Percentiles rank a stretch among this genome's conserved stretches.
Evolutionary conservation across 2,888 invertebrate species (phyloP).

Genomic region (Harpalus rufipes): DNA sequence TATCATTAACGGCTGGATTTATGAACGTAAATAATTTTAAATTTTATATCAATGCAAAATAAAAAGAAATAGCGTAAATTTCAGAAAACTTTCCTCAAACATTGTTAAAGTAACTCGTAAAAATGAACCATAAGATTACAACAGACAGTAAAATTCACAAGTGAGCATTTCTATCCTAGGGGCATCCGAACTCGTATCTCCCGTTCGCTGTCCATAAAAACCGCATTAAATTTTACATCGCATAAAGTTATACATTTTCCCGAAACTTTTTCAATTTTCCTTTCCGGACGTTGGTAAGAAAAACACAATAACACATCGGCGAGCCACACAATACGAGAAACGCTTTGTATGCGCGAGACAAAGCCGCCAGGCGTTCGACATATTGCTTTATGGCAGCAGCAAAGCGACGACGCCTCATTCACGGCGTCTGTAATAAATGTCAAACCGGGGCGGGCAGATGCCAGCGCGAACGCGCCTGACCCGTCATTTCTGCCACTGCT

Average conservation of each 20-base stretch:
- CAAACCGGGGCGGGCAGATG: constrained; percentile 22
- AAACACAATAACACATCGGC: constrained; percentile 48
- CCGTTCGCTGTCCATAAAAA: constrained; percentile 56
- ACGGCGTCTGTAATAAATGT: constrained; percentile 53
- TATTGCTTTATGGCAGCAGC: constrained; percentile 53
- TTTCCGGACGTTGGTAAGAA: constrained; percentile 47
- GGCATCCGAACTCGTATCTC: constrained; percentile 41
- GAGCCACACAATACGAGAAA: constrained; percentile 42
- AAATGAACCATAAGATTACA: constrained; percentile 51
- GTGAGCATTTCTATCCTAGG: constrained; percentile 36
- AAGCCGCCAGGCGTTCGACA: constrained; percentile 48
- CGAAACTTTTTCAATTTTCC: constrained; percentile 57
- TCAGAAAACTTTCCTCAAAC: constrained; percentile 30
- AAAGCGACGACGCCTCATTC: constrained; percentile 32
- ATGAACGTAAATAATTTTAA: constrained; percentile 8
- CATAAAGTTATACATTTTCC: constrained; percentile 53
- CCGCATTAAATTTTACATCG: constrained; percentile 53
- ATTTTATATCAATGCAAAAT: background rate
- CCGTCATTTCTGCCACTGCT: constrained; percentile 16
- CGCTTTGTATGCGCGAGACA: constrained; percentile 56
- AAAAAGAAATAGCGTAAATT: constrained; percentile 14
- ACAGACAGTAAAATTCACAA: constrained; percentile 55
- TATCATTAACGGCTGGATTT: background rate
- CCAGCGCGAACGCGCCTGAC: background rate
- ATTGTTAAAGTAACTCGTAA: constrained; percentile 52